Conservation (phyloP, 2,113 vertebrate genomes). For the Aspidoscelis tigris region DNA sequence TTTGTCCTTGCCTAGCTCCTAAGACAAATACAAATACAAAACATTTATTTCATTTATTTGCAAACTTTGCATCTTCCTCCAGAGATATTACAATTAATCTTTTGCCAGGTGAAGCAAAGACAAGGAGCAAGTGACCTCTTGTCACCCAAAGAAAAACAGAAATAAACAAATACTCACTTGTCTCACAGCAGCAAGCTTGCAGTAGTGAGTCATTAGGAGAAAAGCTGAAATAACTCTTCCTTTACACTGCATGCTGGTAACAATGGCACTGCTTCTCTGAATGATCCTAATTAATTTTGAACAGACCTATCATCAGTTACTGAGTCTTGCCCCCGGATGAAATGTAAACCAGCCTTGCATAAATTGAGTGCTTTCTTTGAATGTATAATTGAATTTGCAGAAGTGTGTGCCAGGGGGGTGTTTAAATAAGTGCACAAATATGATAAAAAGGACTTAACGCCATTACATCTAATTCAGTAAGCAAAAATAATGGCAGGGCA, state of each 20-base stretch:
- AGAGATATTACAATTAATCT: not conserved
- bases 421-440: constrained; percentile 85
- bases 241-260: constrained; percentile 55
- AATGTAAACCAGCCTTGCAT: constrained; percentile 81
- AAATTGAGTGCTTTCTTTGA: constrained; percentile 78
- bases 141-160: constrained; percentile 7
- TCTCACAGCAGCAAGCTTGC: constrained; percentile 45
- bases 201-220: not conserved
- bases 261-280: constrained; percentile 66
- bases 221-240: constrained; percentile 58
- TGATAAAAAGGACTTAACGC: constrained; percentile 82
- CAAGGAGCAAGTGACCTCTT: constrained; percentile 3
- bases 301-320: constrained; percentile 70
- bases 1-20: not conserved
- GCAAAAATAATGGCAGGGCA: constrained; percentile 83
- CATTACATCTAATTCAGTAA: constrained; percentile 82
- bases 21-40: not conserved
- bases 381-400: constrained; percentile 84
- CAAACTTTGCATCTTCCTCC: not conserved
- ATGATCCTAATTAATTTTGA: constrained; percentile 76
- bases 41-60: not conserved
- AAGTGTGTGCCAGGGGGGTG: constrained; percentile 77
- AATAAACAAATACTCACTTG: constrained; percentile 31
- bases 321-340: constrained; percentile 75
- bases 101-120: not conserved